These are phyloP conservation scores for Podarcis cretensis DNA, from an alignment of 2,113 vertebrate species.

Conservation along the genomic window DNA sequence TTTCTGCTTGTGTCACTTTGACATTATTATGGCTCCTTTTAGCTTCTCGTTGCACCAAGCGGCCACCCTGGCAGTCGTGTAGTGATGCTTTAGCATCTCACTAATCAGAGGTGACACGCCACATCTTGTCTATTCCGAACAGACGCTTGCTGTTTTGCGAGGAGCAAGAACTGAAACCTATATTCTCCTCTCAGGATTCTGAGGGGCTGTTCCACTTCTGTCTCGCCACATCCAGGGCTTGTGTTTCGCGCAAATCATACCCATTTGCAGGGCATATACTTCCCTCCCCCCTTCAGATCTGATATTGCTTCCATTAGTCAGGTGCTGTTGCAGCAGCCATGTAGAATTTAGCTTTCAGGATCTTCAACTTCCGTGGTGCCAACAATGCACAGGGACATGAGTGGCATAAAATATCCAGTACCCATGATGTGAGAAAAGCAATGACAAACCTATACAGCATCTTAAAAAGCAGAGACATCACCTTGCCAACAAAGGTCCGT, in stretches of 20 bases:
- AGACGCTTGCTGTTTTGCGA: neutral
- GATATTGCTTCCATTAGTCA: neutral
- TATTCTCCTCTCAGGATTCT: neutral
- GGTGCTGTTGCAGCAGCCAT: neutral
- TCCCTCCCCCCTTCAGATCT: neutral
- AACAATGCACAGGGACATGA: neutral
- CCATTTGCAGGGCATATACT: neutral
- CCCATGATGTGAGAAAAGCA: no score
- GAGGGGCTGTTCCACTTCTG: neutral
- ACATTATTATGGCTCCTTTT: neutral
- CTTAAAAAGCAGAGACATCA: no score
- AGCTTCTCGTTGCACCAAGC: neutral
- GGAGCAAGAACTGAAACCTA: neutral
- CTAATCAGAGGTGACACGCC: neutral
- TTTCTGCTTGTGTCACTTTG: neutral
- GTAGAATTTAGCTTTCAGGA: neutral
- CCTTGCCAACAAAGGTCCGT: no score
- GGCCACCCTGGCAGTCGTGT: neutral
- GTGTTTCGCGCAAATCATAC: neutral
- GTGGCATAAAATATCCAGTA: neutral
- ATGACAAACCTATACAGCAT: no score
- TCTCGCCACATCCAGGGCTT: accelerated
- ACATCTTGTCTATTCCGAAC: conserved; percentile 17
- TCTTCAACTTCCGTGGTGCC: neutral
- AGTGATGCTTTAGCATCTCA: accelerated